phyloP scores from a whole-genome alignment of 2,797 vertebrate species.

The Bufotes viridis region DNA sequence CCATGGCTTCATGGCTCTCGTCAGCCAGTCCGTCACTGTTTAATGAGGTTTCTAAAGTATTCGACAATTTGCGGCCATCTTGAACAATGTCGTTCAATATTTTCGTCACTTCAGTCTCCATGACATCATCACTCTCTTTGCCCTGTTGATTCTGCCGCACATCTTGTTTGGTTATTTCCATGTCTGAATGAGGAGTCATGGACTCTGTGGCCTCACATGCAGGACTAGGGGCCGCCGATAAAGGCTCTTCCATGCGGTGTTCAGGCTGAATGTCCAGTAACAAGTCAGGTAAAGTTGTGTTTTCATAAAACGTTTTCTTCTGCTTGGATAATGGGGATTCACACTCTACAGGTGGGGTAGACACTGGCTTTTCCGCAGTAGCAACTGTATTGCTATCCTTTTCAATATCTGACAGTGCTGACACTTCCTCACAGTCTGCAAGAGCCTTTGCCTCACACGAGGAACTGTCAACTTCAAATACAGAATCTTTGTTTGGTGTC shows the following conservation, averaged over 20 bases:
- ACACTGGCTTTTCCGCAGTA: background rate
- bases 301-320: constrained; percentile 11
- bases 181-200: background rate
- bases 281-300: constrained; percentile 29
- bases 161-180: background rate
- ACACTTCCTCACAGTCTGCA: background rate
- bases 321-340: too few species aligned
- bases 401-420: background rate
- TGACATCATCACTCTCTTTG: background rate
- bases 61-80: background rate
- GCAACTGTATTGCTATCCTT: background rate
- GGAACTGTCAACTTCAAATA: background rate
- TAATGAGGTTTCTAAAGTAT: background rate
- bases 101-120: constrained; percentile 51
- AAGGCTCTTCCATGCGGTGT: background rate
- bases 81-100: background rate
- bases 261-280: constrained; percentile 38
- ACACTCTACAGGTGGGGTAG: background rate
- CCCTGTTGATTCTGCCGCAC: background rate
- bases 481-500: background rate
- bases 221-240: background rate
- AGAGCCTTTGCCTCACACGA: background rate
- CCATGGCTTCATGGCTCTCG: background rate
- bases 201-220: background rate
- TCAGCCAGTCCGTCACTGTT: background rate